Conservation (phyloP, 1,140 invertebrate genomes). For the Magallana angulata region DNA sequence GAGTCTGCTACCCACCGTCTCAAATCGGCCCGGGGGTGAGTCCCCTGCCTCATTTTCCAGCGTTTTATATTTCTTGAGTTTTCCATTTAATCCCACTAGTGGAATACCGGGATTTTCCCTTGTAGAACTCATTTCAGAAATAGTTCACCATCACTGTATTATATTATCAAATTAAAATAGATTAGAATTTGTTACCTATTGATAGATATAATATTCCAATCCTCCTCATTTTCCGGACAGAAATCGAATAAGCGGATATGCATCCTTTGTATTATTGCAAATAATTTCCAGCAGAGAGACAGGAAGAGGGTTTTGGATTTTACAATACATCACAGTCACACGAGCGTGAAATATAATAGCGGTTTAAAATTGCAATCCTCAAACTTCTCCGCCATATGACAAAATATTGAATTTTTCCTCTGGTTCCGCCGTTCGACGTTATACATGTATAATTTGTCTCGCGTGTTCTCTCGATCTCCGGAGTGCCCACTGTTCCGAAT, state of each 20-base stretch:
- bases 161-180: not conserved
- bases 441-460: conserved; percentile 2
- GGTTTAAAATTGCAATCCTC: not conserved
- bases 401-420: conserved; percentile 14
- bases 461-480: not conserved
- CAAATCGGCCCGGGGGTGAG: conserved; percentile 56
- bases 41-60: conserved; percentile 31
- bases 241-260: not conserved
- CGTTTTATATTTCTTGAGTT: conserved; percentile 56
- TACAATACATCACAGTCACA: not conserved
- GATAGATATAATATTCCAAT: not conserved
- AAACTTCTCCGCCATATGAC: not conserved
- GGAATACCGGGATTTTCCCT: conserved; percentile 73
- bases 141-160: not conserved
- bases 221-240: not conserved
- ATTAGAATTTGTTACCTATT: too few species aligned
- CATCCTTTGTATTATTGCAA: not conserved
- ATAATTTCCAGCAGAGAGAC: not conserved
- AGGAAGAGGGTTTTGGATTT: not conserved
- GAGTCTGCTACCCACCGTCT: conserved; percentile 72
- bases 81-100: conserved; percentile 71
- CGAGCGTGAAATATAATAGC: not conserved
- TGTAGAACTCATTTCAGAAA: conserved; percentile 64
- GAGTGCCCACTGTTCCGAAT: not conserved
- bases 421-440: not conserved